Percentiles rank a stretch among this genome's conserved stretches.
Conservation (phyloP, 2,888 invertebrate species). For the Meteorus cinctellus region DNA sequence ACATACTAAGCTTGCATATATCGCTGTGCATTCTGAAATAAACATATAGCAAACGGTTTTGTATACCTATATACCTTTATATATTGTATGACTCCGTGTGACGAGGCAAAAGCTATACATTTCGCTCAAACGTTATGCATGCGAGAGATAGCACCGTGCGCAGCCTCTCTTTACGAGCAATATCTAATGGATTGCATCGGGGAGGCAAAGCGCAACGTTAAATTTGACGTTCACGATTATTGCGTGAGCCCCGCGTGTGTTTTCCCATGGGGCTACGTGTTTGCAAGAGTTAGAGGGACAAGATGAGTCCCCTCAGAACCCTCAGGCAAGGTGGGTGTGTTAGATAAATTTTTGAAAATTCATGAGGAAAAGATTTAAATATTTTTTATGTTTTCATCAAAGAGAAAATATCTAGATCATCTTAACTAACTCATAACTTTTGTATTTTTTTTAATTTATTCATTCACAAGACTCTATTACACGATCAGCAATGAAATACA, state of each 20-base stretch:
- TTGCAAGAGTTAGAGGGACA: no score
- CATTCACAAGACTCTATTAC: not conserved
- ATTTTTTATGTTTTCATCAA: no score
- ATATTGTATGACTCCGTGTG: not conserved
- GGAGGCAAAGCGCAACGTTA: slow-evolving; percentile 66
- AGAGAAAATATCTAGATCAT: no score
- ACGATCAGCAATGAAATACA: slow-evolving; percentile 35
- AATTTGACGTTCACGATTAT: slow-evolving; percentile 74
- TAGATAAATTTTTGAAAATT: no score
- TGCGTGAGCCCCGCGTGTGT: slow-evolving; percentile 52
- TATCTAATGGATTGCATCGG: slow-evolving; percentile 73
- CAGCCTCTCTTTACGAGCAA: slow-evolving; percentile 70
- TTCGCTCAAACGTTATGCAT: slow-evolving; percentile 49
- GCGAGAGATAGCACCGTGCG: slow-evolving; percentile 63
- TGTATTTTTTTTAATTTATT: no score
- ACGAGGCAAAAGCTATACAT: slow-evolving; percentile 30
- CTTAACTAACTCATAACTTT: no score
- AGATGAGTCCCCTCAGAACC: no score
- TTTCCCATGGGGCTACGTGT: slow-evolving; percentile 35
- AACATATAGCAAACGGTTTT: not conserved
- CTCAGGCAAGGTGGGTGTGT: no score
- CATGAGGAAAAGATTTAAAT: no score
- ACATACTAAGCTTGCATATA: slow-evolving; percentile 18
- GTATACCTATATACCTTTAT: slow-evolving; percentile 8
- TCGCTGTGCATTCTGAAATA: not conserved